Evolutionary conservation across 1,140 invertebrate species (phyloP), one percentile per base, ranked within the genome.

Genomic region (Vanessa tameamea): DNA sequence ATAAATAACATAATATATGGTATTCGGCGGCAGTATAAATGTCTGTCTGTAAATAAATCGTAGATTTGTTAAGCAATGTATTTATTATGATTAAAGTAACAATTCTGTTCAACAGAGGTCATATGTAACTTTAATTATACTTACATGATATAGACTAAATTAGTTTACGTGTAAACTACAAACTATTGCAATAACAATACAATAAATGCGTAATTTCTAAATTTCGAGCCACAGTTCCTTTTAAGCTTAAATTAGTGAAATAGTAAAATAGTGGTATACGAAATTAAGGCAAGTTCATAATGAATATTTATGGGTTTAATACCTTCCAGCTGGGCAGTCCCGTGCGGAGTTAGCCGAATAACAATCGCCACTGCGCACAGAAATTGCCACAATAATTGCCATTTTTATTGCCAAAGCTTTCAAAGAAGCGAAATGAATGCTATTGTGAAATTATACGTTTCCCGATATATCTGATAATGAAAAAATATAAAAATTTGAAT

Each of bases 261-360:
- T 87, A 89, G 82, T 87, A 86, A 90, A 87, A 85, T 85, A 91
- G 80, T 86, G 82, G 79, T 84, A 78, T 87, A 83, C 79, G 81
- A 85, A 87, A 89, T 92, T 90, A 90, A 89, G 76, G 85, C 83
- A 87, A 90, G 85, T 88, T 92, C 85, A 87, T 90, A 92, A 92
- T 90, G 87, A 88, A 90, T 90, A 90, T 92, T 92, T 92, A 92
- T 90, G 73, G 88, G 72, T 90, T 92, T 92, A 92, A 92, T 92
- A 90, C 85, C 75, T 74, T 78, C 82, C 83, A 89, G 85, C 87
- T 86, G 83, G 85, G 78, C 77, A 77, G 77, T 73, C 77, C 78
- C 76, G 82, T 70, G 69, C 78, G 68, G 80, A 83, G 82, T 85
- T 87, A 80, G 82, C 79, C 78, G 79, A 79, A 80, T 80, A 84